A percentile compares a stretch with the other conserved stretches of the same genome.
Evolutionary conservation across 2,797 vertebrate species (phyloP).

Genomic region (Sphenopsis melanotis): DNA sequence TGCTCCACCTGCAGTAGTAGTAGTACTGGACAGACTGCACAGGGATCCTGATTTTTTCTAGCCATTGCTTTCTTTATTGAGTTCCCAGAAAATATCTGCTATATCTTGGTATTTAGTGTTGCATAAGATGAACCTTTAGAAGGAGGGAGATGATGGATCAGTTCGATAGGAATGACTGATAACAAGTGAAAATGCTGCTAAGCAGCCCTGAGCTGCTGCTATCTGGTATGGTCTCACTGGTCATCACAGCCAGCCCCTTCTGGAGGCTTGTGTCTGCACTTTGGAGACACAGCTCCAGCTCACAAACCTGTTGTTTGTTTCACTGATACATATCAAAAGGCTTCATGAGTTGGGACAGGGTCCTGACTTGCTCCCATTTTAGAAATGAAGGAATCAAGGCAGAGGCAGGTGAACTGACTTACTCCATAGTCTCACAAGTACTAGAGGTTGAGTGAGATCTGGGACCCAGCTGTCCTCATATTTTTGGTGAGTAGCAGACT

Average conservation of each 20-base stretch:
- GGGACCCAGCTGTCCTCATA: background rate
- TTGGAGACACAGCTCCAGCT: background rate
- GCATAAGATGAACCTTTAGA: background rate
- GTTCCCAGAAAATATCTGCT: background rate
- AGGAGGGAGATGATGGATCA: background rate
- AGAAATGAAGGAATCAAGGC: background rate
- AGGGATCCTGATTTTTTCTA: background rate
- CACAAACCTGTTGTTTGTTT: background rate
- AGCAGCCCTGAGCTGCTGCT: background rate
- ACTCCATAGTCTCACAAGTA: background rate
- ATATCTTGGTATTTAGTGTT: background rate
- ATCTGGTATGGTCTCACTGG: background rate
- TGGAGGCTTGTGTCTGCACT: rapidly evolving
- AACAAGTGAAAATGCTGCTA: background rate
- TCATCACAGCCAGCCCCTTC: background rate
- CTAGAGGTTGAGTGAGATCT: background rate
- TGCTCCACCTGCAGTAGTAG: background rate
- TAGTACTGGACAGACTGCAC: background rate
- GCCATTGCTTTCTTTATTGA: background rate
- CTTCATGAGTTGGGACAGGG: background rate
- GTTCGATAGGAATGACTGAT: conserved; percentile 23
- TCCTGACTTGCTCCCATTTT: background rate
- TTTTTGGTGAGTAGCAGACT: background rate
- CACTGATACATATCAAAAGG: background rate
- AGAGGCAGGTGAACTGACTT: background rate